Conservation (phyloP, 2,888 invertebrate genomes). For the Balanococcus diminutus region DNA sequence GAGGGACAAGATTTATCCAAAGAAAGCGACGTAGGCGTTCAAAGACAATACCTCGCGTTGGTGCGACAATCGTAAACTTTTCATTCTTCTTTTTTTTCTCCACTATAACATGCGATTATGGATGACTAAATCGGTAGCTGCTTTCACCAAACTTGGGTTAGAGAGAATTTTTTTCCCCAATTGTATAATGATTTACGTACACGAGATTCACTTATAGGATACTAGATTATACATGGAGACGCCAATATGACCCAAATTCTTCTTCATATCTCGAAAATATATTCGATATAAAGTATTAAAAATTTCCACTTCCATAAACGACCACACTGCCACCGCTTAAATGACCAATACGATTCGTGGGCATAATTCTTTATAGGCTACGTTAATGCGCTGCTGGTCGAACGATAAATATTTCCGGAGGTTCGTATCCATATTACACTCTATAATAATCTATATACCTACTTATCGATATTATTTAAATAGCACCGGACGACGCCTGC, state of each 20-base stretch:
- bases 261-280: not conserved
- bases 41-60: not conserved
- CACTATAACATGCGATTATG: not conserved
- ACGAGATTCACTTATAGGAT: not conserved
- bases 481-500: not conserved
- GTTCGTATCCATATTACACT: not conserved
- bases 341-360: not conserved
- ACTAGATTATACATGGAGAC: too few species aligned
- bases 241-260: slow-evolving; percentile 9
- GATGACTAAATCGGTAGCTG: not conserved
- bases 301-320: not conserved
- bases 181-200: not conserved
- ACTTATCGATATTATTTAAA: not conserved
- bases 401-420: not conserved
- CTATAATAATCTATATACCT: not conserved
- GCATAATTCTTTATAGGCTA: not conserved
- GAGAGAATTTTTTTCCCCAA: not conserved
- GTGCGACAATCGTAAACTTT: not conserved
- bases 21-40: not conserved
- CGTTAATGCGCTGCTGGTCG: not conserved
- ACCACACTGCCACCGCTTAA: not conserved
- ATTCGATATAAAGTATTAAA: not conserved
- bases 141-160: not conserved
- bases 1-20: not conserved
- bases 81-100: too few species aligned